phyloP scores from a whole-genome alignment of 1,140 invertebrate genomes.

The Calliphora vicina region DNA sequence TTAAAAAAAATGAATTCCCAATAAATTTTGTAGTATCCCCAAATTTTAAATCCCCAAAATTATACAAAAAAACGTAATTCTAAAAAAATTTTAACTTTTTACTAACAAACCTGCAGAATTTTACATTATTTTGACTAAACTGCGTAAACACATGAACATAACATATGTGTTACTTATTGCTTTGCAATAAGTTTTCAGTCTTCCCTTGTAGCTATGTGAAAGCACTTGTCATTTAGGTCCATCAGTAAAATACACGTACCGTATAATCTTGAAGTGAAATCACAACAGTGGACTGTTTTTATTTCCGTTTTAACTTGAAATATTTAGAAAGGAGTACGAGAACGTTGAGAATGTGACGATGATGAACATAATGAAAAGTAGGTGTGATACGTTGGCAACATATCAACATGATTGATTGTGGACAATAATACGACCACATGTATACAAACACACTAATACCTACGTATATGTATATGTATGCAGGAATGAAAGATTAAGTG shows the following conservation, averaged over 20 bases:
- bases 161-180: too few relatives aligned
- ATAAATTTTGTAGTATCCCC: too few relatives aligned
- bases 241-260: neutral
- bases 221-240: neutral
- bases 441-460: neutral
- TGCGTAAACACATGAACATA: too few relatives aligned
- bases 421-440: neutral
- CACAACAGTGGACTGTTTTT: neutral
- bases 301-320: neutral
- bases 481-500: neutral
- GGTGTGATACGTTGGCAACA: neutral
- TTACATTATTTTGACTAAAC: too few relatives aligned
- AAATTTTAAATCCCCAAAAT: too few relatives aligned
- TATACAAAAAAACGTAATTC: too few relatives aligned
- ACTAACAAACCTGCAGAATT: too few relatives aligned
- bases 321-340: neutral
- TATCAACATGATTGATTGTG: conserved; percentile 20
- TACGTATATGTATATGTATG: neutral
- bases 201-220: too few relatives aligned
- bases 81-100: too few relatives aligned
- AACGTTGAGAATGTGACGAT: neutral
- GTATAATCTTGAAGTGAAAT: neutral
- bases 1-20: too few relatives aligned
- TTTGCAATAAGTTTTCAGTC: neutral
- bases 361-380: neutral